Evolutionary conservation across 2,888 invertebrate species (phyloP).

Genomic region (Orchesellides sinensis): DNA sequence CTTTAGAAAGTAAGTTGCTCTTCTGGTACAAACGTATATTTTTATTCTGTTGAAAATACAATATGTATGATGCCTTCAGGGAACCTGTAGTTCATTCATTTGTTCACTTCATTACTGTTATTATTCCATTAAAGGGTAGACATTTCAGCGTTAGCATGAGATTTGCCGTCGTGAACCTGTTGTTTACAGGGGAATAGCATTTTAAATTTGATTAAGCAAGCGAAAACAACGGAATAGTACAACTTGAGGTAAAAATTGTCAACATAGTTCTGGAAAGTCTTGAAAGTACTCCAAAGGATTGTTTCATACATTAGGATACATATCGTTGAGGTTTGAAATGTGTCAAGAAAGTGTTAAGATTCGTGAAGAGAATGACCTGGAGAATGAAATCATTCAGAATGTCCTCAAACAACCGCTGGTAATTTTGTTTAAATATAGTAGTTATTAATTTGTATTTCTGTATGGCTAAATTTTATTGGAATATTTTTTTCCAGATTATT

Average conservation of each 20-base stretch:
- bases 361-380: slow-evolving; percentile 50
- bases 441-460: not conserved
- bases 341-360: slow-evolving; percentile 56
- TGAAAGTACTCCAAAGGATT: no score
- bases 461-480: not conserved
- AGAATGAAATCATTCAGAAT: slow-evolving; percentile 57
- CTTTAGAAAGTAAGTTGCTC: slow-evolving; percentile 64
- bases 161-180: slow-evolving; percentile 50
- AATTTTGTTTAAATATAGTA: slow-evolving; percentile 11
- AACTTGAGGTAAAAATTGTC: no score
- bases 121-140: slow-evolving; percentile 35
- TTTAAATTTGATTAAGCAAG: not conserved
- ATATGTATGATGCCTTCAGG: slow-evolving; percentile 61
- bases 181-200: slow-evolving; percentile 23
- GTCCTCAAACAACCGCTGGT: slow-evolving; percentile 59
- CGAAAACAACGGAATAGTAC: not conserved
- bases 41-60: no score
- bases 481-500: slow-evolving; percentile 38
- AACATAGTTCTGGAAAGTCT: no score
- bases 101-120: slow-evolving; percentile 32
- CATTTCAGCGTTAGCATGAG: slow-evolving; percentile 45
- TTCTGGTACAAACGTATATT: slow-evolving; percentile 48
- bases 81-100: slow-evolving; percentile 43
- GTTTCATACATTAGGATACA: no score
- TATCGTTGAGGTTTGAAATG: no score